These are phyloP conservation scores for Nymphalis urticae DNA, from an alignment of 2,888 invertebrate species.

Conservation along the genomic window DNA sequence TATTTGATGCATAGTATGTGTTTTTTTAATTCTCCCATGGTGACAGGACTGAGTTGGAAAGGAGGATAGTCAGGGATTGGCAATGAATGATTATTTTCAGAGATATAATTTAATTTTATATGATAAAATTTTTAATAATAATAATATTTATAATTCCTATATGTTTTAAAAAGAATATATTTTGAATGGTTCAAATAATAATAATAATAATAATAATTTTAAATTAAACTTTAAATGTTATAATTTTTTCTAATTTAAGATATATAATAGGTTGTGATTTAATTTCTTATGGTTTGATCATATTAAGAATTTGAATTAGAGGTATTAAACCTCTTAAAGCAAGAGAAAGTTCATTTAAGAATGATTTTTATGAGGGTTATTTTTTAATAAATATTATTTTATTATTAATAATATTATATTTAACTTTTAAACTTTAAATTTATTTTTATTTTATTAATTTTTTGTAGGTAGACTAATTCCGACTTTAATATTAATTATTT, in stretches of 20 bases:
- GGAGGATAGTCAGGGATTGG: too few species aligned
- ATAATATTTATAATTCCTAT: constrained; percentile 77
- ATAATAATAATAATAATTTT: constrained; percentile 79
- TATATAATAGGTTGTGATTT: constrained; percentile 76
- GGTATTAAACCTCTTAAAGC: constrained; percentile 82
- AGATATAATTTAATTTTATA: constrained; percentile 67
- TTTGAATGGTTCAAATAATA: constrained; percentile 78
- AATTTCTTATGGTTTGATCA: constrained; percentile 78
- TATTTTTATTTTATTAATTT: constrained; percentile 86
- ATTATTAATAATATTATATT: constrained; percentile 78
- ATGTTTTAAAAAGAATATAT: constrained; percentile 75
- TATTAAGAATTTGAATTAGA: constrained; percentile 83
- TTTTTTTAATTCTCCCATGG: too few species aligned
- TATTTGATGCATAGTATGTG: too few species aligned
- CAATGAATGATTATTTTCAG: constrained; percentile 84
- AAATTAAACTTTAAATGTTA: constrained; percentile 57
- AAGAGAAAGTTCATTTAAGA: constrained; percentile 73
- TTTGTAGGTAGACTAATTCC: constrained; percentile 87
- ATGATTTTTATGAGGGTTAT: constrained; percentile 70
- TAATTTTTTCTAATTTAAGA: constrained; percentile 63
- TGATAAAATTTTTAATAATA: constrained; percentile 77
- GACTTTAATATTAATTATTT: constrained; percentile 84
- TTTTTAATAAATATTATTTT: constrained; percentile 78
- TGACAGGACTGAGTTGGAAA: too few species aligned
- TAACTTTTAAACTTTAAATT: constrained; percentile 82